phyloP scores from a whole-genome alignment of 2,888 invertebrate genomes.

The Apodemia duryi region DNA sequence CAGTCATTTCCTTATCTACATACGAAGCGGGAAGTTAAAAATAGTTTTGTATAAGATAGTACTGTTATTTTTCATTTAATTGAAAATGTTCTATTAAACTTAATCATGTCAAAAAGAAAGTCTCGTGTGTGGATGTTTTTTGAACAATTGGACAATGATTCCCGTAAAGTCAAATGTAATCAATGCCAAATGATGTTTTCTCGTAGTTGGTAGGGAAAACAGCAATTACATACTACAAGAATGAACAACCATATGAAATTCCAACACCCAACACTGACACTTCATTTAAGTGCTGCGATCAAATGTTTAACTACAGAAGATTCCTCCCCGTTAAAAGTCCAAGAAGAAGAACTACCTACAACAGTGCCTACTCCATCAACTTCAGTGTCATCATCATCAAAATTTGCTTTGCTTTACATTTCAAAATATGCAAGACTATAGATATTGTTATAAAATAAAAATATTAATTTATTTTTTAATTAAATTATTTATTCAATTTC shows the following conservation, averaged over 20 bases:
- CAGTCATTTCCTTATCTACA: too few relatives aligned
- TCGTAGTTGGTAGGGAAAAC: constrained; percentile 13
- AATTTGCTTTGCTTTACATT: too few relatives aligned
- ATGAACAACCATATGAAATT: not conserved
- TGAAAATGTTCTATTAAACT: too few relatives aligned
- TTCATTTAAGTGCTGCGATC: constrained; percentile 6
- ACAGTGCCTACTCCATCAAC: constrained; percentile 13
- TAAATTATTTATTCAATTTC: too few relatives aligned
- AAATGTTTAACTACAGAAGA: constrained; percentile 8
- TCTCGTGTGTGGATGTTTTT: constrained; percentile 15
- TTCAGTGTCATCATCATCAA: constrained; percentile 1
- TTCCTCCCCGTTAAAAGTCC: not conserved
- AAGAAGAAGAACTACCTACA: not conserved
- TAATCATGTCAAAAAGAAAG: not conserved
- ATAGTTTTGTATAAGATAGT: too few relatives aligned
- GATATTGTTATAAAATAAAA: too few relatives aligned
- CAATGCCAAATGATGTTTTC: not conserved
- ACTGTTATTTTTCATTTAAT: too few relatives aligned
- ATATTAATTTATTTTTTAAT: too few relatives aligned
- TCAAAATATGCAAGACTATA: too few relatives aligned
- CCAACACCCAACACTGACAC: constrained; percentile 12
- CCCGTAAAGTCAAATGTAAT: not conserved
- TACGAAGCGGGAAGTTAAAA: too few relatives aligned
- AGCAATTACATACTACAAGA: not conserved
- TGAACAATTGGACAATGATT: not conserved